Conservation (phyloP, 2,888 invertebrate genomes). For the Atherix ibis region DNA sequence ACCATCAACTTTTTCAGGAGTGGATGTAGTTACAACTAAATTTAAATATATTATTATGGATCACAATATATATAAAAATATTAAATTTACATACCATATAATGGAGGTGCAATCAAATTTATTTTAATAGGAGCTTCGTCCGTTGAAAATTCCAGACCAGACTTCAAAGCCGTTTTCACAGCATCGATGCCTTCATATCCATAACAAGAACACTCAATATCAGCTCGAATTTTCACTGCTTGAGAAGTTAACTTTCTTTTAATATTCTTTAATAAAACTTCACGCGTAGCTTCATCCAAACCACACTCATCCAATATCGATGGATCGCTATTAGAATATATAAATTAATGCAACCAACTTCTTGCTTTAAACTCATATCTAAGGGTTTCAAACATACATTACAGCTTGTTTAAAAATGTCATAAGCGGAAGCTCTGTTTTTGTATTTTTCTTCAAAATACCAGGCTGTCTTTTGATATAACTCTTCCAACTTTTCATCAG, state of each 20-base stretch:
- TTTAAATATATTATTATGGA: slow-evolving; percentile 3
- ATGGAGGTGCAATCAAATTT: slow-evolving; percentile 94
- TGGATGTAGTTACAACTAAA: slow-evolving; percentile 89
- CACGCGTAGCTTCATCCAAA: slow-evolving; percentile 80
- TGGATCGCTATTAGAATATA: no score
- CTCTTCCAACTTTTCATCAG: slow-evolving; percentile 85
- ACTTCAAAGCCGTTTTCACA: slow-evolving; percentile 79
- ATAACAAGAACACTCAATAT: slow-evolving; percentile 87
- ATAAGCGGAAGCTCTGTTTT: slow-evolving; percentile 89
- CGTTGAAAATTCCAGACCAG: slow-evolving; percentile 81
- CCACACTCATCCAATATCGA: slow-evolving; percentile 91
- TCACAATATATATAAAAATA: no score
- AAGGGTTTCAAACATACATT: slow-evolving; percentile 64
- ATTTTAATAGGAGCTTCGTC: slow-evolving; percentile 94
- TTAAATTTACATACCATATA: slow-evolving; percentile 77
- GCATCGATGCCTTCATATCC: slow-evolving; percentile 99
- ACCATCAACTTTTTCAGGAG: slow-evolving; percentile 90
- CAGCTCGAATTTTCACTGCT: slow-evolving; percentile 87
- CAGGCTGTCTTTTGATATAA: slow-evolving; percentile 94
- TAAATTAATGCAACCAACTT: no score
- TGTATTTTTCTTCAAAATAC: slow-evolving; percentile 94
- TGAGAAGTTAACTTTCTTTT: slow-evolving; percentile 92
- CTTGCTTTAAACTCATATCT: not conserved
- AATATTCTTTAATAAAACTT: slow-evolving; percentile 84
- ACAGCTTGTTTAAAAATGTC: slow-evolving; percentile 98